phyloP scores from a whole-genome alignment of 2,113 vertebrate genomes.

The Psittacula cyanocephala region DNA sequence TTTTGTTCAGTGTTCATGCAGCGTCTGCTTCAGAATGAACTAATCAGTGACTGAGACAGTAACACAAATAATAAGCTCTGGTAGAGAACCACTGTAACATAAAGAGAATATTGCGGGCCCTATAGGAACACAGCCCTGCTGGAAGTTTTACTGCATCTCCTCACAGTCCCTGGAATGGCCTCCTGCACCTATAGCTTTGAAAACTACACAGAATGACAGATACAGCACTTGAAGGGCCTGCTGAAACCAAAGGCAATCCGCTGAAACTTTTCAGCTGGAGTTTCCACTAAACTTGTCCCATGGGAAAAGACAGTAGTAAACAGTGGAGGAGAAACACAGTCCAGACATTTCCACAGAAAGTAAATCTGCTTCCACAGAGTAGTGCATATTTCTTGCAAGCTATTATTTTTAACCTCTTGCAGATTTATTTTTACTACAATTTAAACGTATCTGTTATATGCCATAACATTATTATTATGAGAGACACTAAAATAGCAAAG shows the following conservation, averaged over 20 bases:
- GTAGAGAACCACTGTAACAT: background rate
- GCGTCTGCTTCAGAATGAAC: background rate
- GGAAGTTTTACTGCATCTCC: background rate
- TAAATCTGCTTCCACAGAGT: slow-evolving; percentile 40
- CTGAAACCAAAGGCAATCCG: background rate
- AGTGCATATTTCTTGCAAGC: slow-evolving; percentile 11
- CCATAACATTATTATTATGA: slow-evolving; percentile 54
- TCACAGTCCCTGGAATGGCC: background rate
- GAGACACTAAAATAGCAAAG: slow-evolving; percentile 47
- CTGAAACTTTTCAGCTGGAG: slow-evolving; percentile 31
- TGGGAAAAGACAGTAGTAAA: slow-evolving; percentile 54
- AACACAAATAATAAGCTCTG: background rate
- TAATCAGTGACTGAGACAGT: background rate
- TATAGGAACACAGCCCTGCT: background rate
- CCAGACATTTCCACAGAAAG: slow-evolving; percentile 47
- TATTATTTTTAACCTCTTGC: slow-evolving; percentile 57
- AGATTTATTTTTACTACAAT: slow-evolving; percentile 64
- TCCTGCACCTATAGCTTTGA: background rate
- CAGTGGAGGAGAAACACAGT: slow-evolving; percentile 32
- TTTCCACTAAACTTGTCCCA: background rate
- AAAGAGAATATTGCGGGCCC: background rate
- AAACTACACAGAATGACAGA: background rate
- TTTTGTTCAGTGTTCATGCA: background rate
- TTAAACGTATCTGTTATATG: slow-evolving; percentile 53
- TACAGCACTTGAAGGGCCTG: background rate